Conservation (phyloP, 2,797 vertebrate genomes). For the Apodemus agrarius region DNA sequence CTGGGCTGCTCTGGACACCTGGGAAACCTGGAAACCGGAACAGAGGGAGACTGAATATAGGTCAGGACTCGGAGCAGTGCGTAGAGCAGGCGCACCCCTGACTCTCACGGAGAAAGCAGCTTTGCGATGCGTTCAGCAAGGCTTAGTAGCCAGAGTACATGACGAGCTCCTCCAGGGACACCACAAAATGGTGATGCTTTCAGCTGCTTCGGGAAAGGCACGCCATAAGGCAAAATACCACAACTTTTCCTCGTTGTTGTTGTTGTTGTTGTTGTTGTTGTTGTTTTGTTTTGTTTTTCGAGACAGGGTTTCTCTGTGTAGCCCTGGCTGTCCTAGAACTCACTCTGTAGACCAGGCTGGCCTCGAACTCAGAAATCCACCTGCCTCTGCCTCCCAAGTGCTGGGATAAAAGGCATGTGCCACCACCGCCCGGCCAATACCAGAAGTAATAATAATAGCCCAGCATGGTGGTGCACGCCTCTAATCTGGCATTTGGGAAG, state of each 20-base stretch:
- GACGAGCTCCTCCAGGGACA: background rate
- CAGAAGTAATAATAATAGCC: background rate
- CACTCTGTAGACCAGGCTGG: too few relatives aligned
- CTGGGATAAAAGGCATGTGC: too few relatives aligned
- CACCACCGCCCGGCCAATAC: background rate
- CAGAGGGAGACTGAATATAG: background rate
- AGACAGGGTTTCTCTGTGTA: too few relatives aligned
- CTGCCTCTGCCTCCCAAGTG: too few relatives aligned
- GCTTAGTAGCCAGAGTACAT: background rate
- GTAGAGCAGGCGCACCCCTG: background rate
- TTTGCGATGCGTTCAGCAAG: background rate
- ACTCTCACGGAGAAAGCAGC: background rate
- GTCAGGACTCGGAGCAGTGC: fast-evolving
- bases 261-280: too few relatives aligned
- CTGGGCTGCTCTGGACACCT: conserved; percentile 76
- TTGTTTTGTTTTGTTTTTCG: too few relatives aligned
- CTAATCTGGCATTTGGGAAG: background rate
- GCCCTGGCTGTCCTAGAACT: too few relatives aligned
- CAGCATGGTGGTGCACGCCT: background rate
- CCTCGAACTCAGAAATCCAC: too few relatives aligned
- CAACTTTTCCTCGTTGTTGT: too few relatives aligned
- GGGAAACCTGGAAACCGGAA: conserved; percentile 62
- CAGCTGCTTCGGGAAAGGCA: background rate
- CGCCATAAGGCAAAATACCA: background rate
- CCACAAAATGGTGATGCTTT: background rate